Conservation (phyloP, 2,113 vertebrate genomes). For the Chaetorhynchus papuensis region DNA sequence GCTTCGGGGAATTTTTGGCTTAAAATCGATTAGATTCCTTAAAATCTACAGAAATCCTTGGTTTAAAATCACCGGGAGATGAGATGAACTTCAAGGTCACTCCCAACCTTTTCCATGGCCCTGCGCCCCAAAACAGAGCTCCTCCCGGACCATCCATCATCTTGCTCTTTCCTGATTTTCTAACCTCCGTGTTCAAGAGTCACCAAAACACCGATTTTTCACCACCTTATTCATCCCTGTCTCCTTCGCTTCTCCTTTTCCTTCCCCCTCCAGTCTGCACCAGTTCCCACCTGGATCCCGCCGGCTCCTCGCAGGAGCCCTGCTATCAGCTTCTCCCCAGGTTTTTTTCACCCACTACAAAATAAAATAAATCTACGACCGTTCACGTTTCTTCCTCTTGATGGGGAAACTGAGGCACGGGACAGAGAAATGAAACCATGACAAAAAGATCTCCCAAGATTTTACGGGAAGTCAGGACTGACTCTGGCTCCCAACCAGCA, state of each 20-base stretch:
- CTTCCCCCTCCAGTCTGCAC: not conserved
- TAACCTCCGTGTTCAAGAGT: not conserved
- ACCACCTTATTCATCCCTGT: not conserved
- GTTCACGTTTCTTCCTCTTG: rapidly evolving
- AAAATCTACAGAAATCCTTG: not conserved
- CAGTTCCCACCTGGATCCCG: not conserved
- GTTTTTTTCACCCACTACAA: rapidly evolving
- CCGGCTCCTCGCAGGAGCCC: rapidly evolving
- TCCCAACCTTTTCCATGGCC: not conserved
- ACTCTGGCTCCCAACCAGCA: not conserved
- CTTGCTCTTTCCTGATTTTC: not conserved
- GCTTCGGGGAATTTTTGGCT: not conserved
- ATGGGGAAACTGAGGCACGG: not conserved
- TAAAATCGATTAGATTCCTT: not conserved
- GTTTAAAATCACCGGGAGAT: not conserved
- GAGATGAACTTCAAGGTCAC: not conserved
- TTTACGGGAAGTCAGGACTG: not conserved
- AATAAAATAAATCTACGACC: rapidly evolving
- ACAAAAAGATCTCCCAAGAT: not conserved
- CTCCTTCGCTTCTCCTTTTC: not conserved
- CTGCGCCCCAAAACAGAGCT: not conserved
- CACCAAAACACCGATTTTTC: not conserved
- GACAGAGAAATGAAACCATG: not conserved
- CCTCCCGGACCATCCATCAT: rapidly evolving
- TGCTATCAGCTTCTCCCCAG: rapidly evolving